Conservation (phyloP, 2,797 vertebrate genomes). For the Sphenopsis melanotis region DNA sequence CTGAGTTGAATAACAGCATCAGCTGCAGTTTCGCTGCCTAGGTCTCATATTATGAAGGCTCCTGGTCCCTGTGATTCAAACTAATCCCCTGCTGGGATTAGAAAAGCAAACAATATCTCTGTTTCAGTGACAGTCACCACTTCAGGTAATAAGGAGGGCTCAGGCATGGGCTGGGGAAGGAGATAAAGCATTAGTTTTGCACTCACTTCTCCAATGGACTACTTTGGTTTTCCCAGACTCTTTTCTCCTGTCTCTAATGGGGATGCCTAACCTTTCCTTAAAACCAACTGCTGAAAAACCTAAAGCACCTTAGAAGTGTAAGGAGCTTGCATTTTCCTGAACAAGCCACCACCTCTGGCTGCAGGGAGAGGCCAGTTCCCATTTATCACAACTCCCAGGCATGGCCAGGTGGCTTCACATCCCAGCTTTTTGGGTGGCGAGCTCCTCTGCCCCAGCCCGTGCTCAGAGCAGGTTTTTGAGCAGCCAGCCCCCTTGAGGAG, state of each 20-base stretch:
- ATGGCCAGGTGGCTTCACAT: not conserved
- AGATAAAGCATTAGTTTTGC: not conserved
- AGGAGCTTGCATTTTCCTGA: not conserved
- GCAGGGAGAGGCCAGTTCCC: not conserved
- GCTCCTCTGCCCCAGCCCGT: not conserved
- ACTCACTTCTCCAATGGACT: not conserved
- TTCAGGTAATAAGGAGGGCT: not conserved
- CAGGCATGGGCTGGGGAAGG: not conserved
- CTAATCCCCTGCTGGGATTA: constrained; percentile 26
- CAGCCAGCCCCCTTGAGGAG: rapidly evolving
- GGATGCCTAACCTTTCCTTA: not conserved
- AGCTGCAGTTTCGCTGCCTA: constrained; percentile 21
- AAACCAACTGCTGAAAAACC: not conserved
- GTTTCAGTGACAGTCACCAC: not conserved
- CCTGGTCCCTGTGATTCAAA: constrained; percentile 10
- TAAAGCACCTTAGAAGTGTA: not conserved
- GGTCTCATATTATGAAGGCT: not conserved
- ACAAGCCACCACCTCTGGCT: not conserved
- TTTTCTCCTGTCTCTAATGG: not conserved
- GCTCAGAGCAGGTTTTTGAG: not conserved
- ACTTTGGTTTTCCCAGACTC: rapidly evolving
- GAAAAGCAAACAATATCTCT: constrained; percentile 37
- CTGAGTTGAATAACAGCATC: constrained; percentile 59
- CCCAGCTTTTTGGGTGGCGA: not conserved
- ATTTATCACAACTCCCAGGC: rapidly evolving